phyloP scores from a whole-genome alignment of 2,888 invertebrate species.

The Limnephilus rhombicus region DNA sequence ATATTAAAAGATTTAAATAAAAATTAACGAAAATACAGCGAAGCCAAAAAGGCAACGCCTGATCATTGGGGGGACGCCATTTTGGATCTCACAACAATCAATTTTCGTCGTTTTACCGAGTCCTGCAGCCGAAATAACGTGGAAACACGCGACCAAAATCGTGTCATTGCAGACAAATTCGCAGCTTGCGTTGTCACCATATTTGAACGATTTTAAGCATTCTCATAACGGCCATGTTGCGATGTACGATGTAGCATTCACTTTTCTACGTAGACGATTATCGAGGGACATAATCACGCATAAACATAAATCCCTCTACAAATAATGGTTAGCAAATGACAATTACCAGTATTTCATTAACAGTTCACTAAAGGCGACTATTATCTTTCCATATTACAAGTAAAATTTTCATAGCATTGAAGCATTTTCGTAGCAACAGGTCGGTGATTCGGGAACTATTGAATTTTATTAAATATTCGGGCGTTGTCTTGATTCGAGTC shows the following conservation, averaged over 20 bases:
- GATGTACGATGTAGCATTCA: slow-evolving; percentile 38
- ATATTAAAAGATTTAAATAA: slow-evolving; percentile 54
- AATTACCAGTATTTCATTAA: slow-evolving; percentile 80
- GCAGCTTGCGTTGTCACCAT: slow-evolving; percentile 54
- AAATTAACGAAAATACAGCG: slow-evolving; percentile 62
- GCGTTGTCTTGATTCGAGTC: slow-evolving; percentile 44
- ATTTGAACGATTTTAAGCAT: slow-evolving; percentile 49
- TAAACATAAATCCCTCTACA: slow-evolving; percentile 59
- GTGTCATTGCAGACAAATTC: slow-evolving; percentile 45
- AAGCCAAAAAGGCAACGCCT: slow-evolving; percentile 60
- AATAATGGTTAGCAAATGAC: slow-evolving; percentile 69
- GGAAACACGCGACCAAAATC: slow-evolving; percentile 53
- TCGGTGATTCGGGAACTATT: slow-evolving; percentile 64
- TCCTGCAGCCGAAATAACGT: slow-evolving; percentile 55
- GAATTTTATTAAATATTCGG: slow-evolving; percentile 28
- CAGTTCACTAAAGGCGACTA: slow-evolving; percentile 79
- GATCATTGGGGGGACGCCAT: slow-evolving; percentile 59
- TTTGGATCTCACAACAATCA: slow-evolving; percentile 59
- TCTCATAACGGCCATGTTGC: slow-evolving; percentile 58
- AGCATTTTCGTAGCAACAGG: slow-evolving; percentile 74
- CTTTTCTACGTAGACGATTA: slow-evolving; percentile 51
- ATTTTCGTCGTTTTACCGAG: slow-evolving; percentile 64
- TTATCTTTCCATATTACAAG: slow-evolving; percentile 76
- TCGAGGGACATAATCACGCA: slow-evolving; percentile 59
- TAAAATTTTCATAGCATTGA: slow-evolving; percentile 78